Evolutionary conservation across 2,113 vertebrate genomes (phyloP).

Genomic region (Carlito syrichta): DNA sequence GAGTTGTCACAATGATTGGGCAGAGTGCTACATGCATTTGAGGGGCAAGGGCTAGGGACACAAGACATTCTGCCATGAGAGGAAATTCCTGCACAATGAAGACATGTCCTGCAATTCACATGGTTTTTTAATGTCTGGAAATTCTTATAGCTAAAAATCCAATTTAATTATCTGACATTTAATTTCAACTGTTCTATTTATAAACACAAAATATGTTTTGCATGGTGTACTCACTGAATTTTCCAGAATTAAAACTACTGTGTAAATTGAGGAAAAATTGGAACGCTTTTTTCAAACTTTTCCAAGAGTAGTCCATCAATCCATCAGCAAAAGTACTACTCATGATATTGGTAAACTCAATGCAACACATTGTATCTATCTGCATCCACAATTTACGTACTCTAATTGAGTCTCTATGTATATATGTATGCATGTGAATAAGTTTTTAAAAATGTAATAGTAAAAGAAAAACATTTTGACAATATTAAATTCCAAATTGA

Average conservation of each 20-base stretch:
- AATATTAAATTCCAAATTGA: slow-evolving; percentile 18
- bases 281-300: neutral
- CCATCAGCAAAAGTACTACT: neutral
- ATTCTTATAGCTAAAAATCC: neutral
- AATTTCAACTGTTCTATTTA: neutral
- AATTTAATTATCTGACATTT: neutral
- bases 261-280: neutral
- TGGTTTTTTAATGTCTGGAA: neutral
- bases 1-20: neutral
- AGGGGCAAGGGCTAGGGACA: neutral
- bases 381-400: neutral
- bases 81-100: neutral
- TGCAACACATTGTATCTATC: neutral
- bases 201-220: neutral
- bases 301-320: neutral
- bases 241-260: neutral
- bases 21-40: neutral
- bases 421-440: neutral
- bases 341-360: neutral
- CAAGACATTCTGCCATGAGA: neutral
- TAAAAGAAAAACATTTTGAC: neutral
- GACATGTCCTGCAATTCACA: neutral
- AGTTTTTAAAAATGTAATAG: neutral
- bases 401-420: neutral
- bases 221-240: neutral